phyloP scores from a whole-genome alignment of 2,888 invertebrate genomes.

The Harmothoe impar region DNA sequence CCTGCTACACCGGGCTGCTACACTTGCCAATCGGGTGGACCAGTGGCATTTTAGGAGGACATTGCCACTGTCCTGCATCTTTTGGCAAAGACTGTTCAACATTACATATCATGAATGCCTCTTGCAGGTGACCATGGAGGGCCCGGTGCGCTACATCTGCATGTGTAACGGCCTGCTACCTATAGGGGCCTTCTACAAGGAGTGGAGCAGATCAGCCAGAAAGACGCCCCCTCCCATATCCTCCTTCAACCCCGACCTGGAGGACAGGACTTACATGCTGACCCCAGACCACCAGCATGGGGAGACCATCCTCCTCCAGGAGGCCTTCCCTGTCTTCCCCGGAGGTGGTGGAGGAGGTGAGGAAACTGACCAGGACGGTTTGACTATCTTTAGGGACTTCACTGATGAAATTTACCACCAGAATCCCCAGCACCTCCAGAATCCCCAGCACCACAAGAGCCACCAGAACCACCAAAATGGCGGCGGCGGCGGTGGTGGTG shows the following conservation, averaged over 20 bases:
- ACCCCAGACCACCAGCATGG: neutral
- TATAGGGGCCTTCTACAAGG: neutral
- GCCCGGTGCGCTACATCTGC: slow-evolving; percentile 55
- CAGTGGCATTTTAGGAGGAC: no score
- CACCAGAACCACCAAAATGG: no score
- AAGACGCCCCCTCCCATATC: neutral
- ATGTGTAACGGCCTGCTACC: slow-evolving; percentile 9
- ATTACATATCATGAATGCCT: no score
- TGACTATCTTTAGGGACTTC: neutral
- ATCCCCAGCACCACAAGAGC: no score
- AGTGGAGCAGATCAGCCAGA: neutral
- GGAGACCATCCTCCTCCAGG: neutral
- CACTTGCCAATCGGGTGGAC: no score
- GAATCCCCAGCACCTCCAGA: no score
- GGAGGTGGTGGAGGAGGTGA: no score
- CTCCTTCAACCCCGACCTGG: neutral
- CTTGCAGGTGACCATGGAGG: slow-evolving; percentile 59
- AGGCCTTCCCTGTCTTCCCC: neutral
- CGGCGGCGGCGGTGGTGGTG: no score
- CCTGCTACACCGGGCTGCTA: no score
- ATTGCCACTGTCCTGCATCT: no score
- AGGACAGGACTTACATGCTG: neutral
- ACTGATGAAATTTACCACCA: neutral
- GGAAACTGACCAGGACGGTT: neutral
- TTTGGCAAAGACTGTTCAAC: no score